Base-by-base conservation (phyloP, 92 coral and sea anemone genomes). In the Desmophyllum pertusum region DNA sequence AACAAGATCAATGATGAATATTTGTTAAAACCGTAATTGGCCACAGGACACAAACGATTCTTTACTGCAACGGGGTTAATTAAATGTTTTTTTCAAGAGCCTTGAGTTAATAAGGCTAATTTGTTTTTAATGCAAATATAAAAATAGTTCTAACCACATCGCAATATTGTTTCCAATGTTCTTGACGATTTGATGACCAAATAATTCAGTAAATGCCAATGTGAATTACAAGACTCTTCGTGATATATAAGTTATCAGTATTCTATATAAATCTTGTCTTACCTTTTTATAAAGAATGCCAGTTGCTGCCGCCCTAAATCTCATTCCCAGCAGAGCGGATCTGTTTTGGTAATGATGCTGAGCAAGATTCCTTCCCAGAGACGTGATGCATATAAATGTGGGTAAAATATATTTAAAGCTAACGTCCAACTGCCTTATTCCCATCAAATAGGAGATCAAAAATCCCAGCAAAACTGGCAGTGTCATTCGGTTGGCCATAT, bases 401-500 rank as follows among this genome's bases (percentile, higher is more conserved):
- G 98, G 95, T 70, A 94, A 70, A 70, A 94, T 85, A 45, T 91
- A 94, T 64, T 89, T 91, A 65, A 94, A 94, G 55, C 91, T 80
- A 19, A 94, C 88, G 14, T 91, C 95, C 76, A 94, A 72, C 36
- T 86, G 85, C 29, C 93, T 85, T 41, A 83, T 79, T 19, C 98
- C 98, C 98, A 94, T 94, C 74, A 94, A 70, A 83, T 94, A 93
- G 33, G 98, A 94, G 62, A 94, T 94, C 9, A 94, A 66, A 80
- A 94, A 92, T 25, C 98, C 98, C 62, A 94, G 63, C 33, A 94
- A 73, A 25, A 94, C 98, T 6, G 98, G 98, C 35, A 94, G 38
- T 36, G 98, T 86, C 98, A 94, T 94, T 76, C 98, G 81, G 36
- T 94, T 94, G 1, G 98, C 98, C 98, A 94, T 94, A 30, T 94